Evolutionary conservation across 2,113 vertebrate species (phyloP).

Genomic region (Pelobates fuscus): DNA sequence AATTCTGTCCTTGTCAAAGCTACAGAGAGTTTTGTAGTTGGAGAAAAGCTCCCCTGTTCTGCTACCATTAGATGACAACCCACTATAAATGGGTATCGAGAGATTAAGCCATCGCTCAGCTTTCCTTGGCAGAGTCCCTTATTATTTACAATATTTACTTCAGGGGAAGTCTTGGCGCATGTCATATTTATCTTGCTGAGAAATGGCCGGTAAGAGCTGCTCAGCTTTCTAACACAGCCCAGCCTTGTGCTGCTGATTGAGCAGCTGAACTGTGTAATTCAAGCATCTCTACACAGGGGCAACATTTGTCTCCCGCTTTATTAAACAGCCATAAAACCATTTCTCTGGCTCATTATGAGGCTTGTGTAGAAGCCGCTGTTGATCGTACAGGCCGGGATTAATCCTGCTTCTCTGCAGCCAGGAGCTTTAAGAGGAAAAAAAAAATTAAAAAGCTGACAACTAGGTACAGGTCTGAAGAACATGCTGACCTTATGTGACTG

Average conservation of each 20-base stretch:
- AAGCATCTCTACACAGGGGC: slow-evolving; percentile 75
- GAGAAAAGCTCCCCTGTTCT: slow-evolving; percentile 69
- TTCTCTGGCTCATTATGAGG: slow-evolving; percentile 78
- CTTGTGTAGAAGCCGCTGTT: slow-evolving; percentile 54
- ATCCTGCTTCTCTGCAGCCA: slow-evolving; percentile 30
- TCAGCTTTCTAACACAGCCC: slow-evolving; percentile 88
- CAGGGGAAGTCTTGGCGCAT: slow-evolving; percentile 72
- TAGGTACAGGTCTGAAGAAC: slow-evolving; percentile 29
- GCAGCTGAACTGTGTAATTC: slow-evolving; percentile 93
- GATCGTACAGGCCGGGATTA: slow-evolving; percentile 29
- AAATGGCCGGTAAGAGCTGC: slow-evolving; percentile 77
- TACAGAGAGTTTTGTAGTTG: slow-evolving; percentile 55
- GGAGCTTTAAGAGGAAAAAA: slow-evolving; percentile 16
- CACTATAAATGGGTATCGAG: slow-evolving; percentile 71
- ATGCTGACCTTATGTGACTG: slow-evolving; percentile 29
- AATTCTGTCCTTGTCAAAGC: background rate
- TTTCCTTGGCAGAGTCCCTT: slow-evolving; percentile 78
- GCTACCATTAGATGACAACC: slow-evolving; percentile 65
- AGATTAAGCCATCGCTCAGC: slow-evolving; percentile 89
- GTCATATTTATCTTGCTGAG: slow-evolving; percentile 85
- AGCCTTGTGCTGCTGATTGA: slow-evolving; percentile 85
- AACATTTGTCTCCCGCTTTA: slow-evolving; percentile 90
- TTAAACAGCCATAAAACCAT: slow-evolving; percentile 86
- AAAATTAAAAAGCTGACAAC: slow-evolving; percentile 20
- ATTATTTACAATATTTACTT: slow-evolving; percentile 90